A percentile compares a stretch with the other conserved stretches of the same genome.
These are phyloP conservation scores for Indicator maculatus DNA, from an alignment of 2,113 vertebrate genomes.

Conservation along the genomic window DNA sequence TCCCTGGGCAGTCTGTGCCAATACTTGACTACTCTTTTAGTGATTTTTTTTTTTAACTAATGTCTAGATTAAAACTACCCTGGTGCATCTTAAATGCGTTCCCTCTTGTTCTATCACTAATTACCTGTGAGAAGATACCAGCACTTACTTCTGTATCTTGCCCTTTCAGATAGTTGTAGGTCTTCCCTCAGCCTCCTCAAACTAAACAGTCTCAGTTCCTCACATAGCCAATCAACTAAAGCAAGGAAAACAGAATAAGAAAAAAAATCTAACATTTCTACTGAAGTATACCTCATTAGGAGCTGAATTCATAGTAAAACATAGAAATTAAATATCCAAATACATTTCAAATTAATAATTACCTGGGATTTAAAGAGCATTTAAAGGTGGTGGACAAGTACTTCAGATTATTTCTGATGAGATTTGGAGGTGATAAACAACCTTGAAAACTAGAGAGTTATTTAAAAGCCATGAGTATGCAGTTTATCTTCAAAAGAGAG, in stretches of 20 bases:
- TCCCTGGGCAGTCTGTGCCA: no score
- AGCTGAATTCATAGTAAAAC: background rate
- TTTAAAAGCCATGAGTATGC: background rate
- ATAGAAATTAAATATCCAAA: background rate
- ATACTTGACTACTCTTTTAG: no score
- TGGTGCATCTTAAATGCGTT: no score
- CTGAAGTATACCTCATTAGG: background rate
- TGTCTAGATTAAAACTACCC: no score
- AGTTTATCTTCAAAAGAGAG: background rate
- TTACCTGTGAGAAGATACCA: no score
- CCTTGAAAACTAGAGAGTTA: background rate
- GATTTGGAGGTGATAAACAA: background rate
- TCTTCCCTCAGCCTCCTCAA: no score
- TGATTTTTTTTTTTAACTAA: no score
- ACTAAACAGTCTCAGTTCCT: background rate
- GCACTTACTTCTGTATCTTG: no score
- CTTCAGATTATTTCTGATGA: background rate
- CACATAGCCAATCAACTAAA: background rate
- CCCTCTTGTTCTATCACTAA: no score
- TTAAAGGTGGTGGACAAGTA: conserved; percentile 1
- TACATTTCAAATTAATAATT: background rate
- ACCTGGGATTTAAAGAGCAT: background rate
- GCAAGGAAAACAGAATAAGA: background rate
- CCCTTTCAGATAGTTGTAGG: no score
- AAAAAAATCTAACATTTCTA: background rate